These are phyloP conservation scores for Podotricha telesiphe DNA, from an alignment of 2,888 invertebrate species.

Conservation along the genomic window DNA sequence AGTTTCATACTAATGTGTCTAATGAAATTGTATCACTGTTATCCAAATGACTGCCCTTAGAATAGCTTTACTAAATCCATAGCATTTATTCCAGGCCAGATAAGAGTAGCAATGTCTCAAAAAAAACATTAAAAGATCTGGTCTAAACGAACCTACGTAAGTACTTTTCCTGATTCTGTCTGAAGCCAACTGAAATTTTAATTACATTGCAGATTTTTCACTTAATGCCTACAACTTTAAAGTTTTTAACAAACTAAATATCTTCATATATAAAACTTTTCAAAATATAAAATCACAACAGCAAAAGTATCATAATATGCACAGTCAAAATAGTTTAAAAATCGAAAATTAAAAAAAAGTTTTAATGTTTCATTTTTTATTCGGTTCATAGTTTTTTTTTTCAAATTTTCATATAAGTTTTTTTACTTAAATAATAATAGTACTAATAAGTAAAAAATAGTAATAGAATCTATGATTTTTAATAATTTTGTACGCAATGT, in stretches of 20 bases:
- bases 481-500: too few relatives aligned
- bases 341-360: too few relatives aligned
- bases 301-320: too few relatives aligned
- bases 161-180: slow-evolving; percentile 63
- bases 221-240: slow-evolving; percentile 65
- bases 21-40: not conserved
- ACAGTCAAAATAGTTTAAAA: too few relatives aligned
- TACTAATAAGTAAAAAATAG: too few relatives aligned
- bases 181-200: slow-evolving; percentile 73
- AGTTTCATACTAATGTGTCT: not conserved
- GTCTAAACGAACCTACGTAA: slow-evolving; percentile 50
- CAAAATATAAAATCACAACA: not conserved
- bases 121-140: slow-evolving; percentile 32
- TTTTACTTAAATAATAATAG: too few relatives aligned
- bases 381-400: too few relatives aligned
- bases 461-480: too few relatives aligned
- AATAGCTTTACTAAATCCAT: slow-evolving; percentile 29
- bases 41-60: slow-evolving; percentile 3
- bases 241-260: slow-evolving; percentile 47
- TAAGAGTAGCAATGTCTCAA: slow-evolving; percentile 29
- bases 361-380: too few relatives aligned
- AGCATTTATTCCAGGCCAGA: slow-evolving; percentile 28
- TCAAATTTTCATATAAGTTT: too few relatives aligned
- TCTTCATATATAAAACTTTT: not conserved
- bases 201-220: slow-evolving; percentile 73